Evolutionary conservation across 2,797 vertebrate species (phyloP).

Genomic region (Esox lucius): DNA sequence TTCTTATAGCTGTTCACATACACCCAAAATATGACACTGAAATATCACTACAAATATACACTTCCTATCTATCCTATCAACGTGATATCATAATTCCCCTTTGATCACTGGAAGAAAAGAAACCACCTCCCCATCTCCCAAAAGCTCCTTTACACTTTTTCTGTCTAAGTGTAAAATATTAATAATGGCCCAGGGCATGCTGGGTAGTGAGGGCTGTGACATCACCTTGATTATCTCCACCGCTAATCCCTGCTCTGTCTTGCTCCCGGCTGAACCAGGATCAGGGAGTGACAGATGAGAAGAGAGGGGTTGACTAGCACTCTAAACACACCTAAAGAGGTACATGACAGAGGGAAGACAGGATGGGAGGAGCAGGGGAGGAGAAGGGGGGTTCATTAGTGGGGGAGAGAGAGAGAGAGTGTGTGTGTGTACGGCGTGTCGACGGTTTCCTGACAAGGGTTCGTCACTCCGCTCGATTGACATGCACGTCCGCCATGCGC

Average conservation of each 20-base stretch:
- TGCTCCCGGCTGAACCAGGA: not conserved
- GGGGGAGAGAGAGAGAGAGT: not conserved
- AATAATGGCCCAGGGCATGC: not conserved
- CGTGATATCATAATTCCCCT: not conserved
- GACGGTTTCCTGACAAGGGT: not conserved
- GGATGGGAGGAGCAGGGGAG: not conserved
- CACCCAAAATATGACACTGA: not conserved
- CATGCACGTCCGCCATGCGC: not conserved
- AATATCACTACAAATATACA: not conserved
- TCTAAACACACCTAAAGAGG: conserved; percentile 1
- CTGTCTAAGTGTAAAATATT: not conserved
- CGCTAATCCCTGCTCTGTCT: no score
- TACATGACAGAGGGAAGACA: conserved; percentile 4
- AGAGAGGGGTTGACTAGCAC: not conserved
- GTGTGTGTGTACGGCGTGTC: conserved; percentile 13
- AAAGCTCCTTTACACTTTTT: not conserved
- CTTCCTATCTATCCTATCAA: not conserved
- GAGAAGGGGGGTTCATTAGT: not conserved
- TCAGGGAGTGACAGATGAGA: not conserved
- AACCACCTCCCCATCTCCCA: not conserved
- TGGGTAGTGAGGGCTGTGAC: not conserved
- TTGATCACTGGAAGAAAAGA: not conserved
- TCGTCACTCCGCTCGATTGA: not conserved
- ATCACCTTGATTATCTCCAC: no score
- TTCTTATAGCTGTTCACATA: not conserved